Evolutionary conservation across 2,888 invertebrate genomes (phyloP), one percentile per base, ranked within the genome.

Genomic region (Acholoe squamosa): DNA sequence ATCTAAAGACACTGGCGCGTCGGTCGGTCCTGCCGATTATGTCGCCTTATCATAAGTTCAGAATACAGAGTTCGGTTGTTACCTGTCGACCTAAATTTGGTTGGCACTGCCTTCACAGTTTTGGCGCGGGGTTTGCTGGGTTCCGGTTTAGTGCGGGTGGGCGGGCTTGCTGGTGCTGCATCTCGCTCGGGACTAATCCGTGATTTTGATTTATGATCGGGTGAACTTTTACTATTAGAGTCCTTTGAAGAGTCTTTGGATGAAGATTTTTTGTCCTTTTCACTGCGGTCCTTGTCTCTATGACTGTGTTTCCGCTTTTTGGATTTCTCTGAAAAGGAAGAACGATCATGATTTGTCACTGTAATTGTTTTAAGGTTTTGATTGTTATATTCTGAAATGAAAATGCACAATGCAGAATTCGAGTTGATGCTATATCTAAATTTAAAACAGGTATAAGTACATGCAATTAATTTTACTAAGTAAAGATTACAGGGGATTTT

Each of bases 31-130:
- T n/a, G n/a, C n/a, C n/a, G n/a, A n/a, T n/a, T n/a, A n/a, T 43
- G 43, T 43, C 43, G 10, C 43, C 5, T 43, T 3, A 43, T 43
- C 43, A 43, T 3, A 7, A 43, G 43, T 43, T 7, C 5, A 43
- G 43, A 43, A 10, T 43, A 80, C 34, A 80, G 80, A 80, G 33
- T 0, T 33, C 10, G 0, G 34, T 54, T 71, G 84, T 91, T 92
- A 92, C 95, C 98, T 94, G 98, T 98, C 89, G 98, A 98, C 93
- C 99, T 97, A 96, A 98, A 98, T 96, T 98, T 98, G 0, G 98
- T 98, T 96, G 98, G 97, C 95, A 97, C 98, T 25, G 98, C 98
- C 97, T 98, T 99, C 0, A 98, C 98, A 67, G 98, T 98, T 96
- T 98, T 98, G 5, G 98, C 97, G 94, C 98, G 96, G 12, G 16